Percentiles rank a stretch among this genome's conserved stretches.
phyloP scores from a whole-genome alignment of 2,888 invertebrate genomes.

The Laspeyria flexula region DNA sequence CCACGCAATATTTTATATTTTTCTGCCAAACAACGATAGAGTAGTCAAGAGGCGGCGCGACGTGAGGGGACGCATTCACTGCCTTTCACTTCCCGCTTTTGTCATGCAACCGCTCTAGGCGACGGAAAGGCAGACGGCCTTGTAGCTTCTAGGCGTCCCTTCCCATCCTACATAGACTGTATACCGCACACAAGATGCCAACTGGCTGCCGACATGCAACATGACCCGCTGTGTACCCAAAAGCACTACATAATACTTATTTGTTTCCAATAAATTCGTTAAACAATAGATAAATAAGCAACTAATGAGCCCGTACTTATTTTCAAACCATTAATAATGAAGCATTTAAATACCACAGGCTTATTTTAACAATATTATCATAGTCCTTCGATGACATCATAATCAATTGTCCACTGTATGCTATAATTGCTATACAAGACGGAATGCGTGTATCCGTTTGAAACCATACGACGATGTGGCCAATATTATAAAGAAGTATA shows the following conservation, averaged over 20 bases:
- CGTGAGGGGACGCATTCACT: conserved; percentile 82
- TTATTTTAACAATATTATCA: conserved; percentile 20
- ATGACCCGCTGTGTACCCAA: conserved; percentile 10
- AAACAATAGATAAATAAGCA: conserved; percentile 12
- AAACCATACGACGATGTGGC: conserved; percentile 28
- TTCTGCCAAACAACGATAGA: conserved; percentile 50
- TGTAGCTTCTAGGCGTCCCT: conserved; percentile 77
- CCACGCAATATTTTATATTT: conserved; percentile 31
- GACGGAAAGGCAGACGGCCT: conserved; percentile 82
- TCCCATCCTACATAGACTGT: conserved; percentile 65
- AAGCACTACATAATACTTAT: conserved; percentile 8
- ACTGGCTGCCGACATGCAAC: conserved; percentile 1
- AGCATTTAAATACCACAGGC: conserved; percentile 14
- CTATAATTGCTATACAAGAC: conserved; percentile 29
- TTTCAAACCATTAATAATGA: conserved; percentile 14
- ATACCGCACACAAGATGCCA: conserved; percentile 12
- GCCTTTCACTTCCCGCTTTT: conserved; percentile 86
- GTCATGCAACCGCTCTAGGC: conserved; percentile 77
- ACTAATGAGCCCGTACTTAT: conserved; percentile 18
- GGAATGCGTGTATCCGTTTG: conserved; percentile 41
- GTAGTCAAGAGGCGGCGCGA: conserved; percentile 61
- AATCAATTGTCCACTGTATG: conserved; percentile 28
- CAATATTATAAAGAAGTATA: conserved; percentile 47
- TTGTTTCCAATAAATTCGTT: conserved; percentile 6
- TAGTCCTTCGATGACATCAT: conserved; percentile 54